Percentiles rank a stretch among this genome's conserved stretches.
Conservation (phyloP, 2,797 vertebrate species). For the Sebastes alutus region DNA sequence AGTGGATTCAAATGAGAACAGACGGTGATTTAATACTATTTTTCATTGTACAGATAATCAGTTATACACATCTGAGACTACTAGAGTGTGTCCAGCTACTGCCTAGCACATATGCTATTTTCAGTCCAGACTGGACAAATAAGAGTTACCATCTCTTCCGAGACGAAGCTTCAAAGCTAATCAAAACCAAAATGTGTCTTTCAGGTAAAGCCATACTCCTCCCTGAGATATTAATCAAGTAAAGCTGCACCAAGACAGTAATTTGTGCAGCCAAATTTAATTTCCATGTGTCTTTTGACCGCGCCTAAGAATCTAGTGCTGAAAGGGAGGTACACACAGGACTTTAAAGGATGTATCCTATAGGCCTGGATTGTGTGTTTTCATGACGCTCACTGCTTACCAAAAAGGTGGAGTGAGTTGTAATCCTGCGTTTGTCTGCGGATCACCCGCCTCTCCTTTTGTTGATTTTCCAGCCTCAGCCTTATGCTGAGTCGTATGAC, state of each 20-base stretch:
- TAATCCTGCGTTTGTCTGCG: constrained; percentile 40
- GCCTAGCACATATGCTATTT: neutral
- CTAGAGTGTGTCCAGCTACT: neutral
- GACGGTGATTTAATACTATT: neutral
- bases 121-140: neutral
- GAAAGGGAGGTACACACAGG: neutral
- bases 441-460: constrained; percentile 40
- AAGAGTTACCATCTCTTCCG: neutral
- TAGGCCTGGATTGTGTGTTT: neutral
- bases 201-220: neutral
- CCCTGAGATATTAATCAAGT: neutral
- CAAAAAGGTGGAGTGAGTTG: constrained; percentile 49
- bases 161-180: neutral
- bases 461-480: constrained; percentile 60
- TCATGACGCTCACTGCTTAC: constrained; percentile 29
- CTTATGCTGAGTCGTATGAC: constrained; percentile 66
- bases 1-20: neutral
- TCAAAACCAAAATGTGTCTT: neutral
- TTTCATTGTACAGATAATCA: fast-evolving
- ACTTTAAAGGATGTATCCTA: neutral
- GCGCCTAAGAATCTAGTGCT: neutral
- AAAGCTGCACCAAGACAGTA: neutral
- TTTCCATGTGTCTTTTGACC: neutral
- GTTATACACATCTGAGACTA: too few relatives aligned
- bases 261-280: neutral